Conservation (phyloP, 2,888 invertebrate species). For the Crematogaster levior region DNA sequence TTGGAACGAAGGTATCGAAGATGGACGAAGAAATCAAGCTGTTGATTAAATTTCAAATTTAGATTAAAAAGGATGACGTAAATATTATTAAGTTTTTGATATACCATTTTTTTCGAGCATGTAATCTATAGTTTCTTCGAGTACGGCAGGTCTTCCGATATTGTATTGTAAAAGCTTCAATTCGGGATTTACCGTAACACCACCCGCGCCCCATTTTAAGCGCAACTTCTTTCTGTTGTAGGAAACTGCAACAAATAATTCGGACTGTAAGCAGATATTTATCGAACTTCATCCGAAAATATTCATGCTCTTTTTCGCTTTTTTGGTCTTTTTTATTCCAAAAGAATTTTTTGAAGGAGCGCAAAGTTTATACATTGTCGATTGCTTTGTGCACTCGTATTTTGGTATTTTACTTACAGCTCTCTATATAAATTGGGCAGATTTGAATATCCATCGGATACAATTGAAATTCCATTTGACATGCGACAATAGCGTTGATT, state of each 20-base stretch:
- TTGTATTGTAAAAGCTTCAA: slow-evolving; percentile 93
- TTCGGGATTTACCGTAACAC: slow-evolving; percentile 93
- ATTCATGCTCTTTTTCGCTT: neutral
- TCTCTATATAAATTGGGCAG: slow-evolving; percentile 94
- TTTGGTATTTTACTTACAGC: slow-evolving; percentile 88
- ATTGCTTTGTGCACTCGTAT: neutral
- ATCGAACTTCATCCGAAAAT: neutral
- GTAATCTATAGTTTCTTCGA: slow-evolving; percentile 91
- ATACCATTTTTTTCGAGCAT: slow-evolving; percentile 93
- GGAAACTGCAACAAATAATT: slow-evolving; percentile 88
- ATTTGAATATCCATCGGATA: slow-evolving; percentile 95
- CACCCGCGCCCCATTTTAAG: slow-evolving; percentile 91
- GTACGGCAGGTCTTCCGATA: slow-evolving; percentile 90
- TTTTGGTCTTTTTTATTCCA: neutral
- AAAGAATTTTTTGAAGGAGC: neutral
- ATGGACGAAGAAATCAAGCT: neutral
- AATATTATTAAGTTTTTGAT: slow-evolving; percentile 60
- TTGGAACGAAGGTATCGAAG: neutral
- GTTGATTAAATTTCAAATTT: neutral
- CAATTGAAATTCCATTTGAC: slow-evolving; percentile 95
- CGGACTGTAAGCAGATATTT: slow-evolving; percentile 19
- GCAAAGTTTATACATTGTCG: neutral
- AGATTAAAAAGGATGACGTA: neutral
- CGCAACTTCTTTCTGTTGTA: slow-evolving; percentile 92
- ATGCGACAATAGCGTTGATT: slow-evolving; percentile 94